These are phyloP conservation scores for Alces alces DNA, from an alignment of 2,113 vertebrate genomes.

Conservation along the genomic window DNA sequence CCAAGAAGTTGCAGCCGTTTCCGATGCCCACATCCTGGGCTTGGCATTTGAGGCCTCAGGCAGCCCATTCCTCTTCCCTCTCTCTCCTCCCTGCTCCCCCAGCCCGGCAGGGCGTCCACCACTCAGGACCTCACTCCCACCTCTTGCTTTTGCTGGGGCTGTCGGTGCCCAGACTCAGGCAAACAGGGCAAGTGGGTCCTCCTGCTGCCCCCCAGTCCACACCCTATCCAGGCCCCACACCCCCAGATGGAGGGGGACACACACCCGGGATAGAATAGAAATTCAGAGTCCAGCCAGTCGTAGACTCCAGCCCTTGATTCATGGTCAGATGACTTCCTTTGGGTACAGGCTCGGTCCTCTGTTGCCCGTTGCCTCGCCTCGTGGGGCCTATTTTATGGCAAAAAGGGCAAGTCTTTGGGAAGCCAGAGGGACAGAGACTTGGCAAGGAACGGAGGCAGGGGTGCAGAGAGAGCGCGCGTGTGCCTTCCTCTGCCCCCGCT, in stretches of 20 bases:
- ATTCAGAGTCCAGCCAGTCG: neutral
- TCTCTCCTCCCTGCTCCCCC: neutral
- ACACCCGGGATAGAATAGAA: neutral
- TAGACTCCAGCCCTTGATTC: neutral
- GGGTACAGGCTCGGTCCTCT: neutral
- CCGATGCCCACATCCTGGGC: neutral
- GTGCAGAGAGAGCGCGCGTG: rapidly evolving
- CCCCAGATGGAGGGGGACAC: neutral
- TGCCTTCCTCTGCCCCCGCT: neutral
- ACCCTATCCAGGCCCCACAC: too few species aligned
- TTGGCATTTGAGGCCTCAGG: neutral
- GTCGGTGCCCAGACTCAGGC: neutral
- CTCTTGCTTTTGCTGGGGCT: neutral
- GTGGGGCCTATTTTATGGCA: neutral
- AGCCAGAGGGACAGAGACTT: neutral
- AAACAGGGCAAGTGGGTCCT: rapidly evolving
- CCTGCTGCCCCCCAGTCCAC: rapidly evolving
- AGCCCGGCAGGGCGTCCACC: neutral
- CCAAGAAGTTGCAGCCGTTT: neutral
- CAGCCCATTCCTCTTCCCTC: neutral
- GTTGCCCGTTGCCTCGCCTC: neutral
- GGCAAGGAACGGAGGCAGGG: neutral
- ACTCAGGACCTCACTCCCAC: neutral
- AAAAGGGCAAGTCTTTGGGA: neutral
- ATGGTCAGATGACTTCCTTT: neutral